Evolutionary conservation across 2,797 vertebrate species (phyloP).

Genomic region (Cephalopachus bancanus): DNA sequence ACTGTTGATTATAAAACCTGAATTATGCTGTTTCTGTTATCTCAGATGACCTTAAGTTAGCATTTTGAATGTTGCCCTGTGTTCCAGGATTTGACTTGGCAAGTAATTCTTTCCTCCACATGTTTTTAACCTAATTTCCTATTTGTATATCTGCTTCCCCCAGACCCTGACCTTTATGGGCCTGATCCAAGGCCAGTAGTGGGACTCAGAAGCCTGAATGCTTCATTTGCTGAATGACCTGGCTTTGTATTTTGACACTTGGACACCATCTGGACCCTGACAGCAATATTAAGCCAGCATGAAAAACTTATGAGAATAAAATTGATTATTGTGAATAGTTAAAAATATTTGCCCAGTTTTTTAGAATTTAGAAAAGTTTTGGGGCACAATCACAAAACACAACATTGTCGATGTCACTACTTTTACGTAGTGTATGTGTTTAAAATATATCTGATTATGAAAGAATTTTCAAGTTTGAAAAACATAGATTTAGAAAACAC

Average conservation of each 20-base stretch:
- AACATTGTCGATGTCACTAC: background rate
- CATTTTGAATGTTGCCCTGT: constrained; percentile 5
- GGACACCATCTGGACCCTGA: constrained; percentile 52
- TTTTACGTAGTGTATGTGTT: background rate
- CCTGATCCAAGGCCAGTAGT: constrained; percentile 1
- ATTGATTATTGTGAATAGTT: background rate
- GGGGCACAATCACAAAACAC: background rate
- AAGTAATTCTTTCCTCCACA: constrained; percentile 46
- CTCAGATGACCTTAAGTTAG: background rate
- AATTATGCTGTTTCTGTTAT: background rate
- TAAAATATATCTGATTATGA: background rate
- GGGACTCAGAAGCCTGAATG: constrained; percentile 18
- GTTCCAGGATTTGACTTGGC: constrained; percentile 58
- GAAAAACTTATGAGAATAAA: constrained; percentile 62
- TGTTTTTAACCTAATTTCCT: constrained; percentile 70
- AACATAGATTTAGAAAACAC: constrained; percentile 21
- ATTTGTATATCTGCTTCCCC: constrained; percentile 64
- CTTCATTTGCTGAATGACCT: constrained; percentile 67
- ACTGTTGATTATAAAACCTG: background rate
- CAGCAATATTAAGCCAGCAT: constrained; percentile 38
- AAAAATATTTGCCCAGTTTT: constrained; percentile 15
- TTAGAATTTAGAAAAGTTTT: background rate
- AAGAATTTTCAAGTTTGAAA: constrained; percentile 41
- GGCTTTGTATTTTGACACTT: constrained; percentile 50
- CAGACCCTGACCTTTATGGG: constrained; percentile 59